phyloP scores from a whole-genome alignment of 2,797 vertebrate species.

The Brachyalestes nurse region DNA sequence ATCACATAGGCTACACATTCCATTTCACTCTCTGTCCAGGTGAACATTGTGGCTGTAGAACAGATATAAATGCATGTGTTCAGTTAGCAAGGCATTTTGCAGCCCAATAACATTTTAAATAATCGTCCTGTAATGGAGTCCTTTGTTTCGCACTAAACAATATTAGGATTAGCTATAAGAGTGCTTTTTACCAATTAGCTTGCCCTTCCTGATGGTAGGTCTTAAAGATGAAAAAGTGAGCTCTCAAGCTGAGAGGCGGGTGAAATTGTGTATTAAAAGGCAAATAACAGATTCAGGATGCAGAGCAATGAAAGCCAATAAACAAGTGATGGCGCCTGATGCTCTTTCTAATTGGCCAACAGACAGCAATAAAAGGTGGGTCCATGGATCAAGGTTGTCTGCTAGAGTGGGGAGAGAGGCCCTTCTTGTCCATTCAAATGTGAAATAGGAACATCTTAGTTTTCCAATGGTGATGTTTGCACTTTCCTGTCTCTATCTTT shows the following conservation, averaged over 20 bases:
- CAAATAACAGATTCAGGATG: conserved; percentile 43
- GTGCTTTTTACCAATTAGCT: conserved; percentile 60
- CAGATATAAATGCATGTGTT: conserved; percentile 47
- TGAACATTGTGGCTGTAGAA: conserved; percentile 18
- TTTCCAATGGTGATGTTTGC: not conserved
- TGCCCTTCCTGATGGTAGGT: conserved; percentile 34
- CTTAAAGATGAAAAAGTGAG: conserved; percentile 54
- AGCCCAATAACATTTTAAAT: conserved; percentile 41
- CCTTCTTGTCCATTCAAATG: conserved; percentile 21
- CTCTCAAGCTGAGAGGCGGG: conserved; percentile 36
- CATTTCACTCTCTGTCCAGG: not conserved
- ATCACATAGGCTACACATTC: not conserved
- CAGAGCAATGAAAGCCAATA: conserved; percentile 51
- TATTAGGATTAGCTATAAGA: conserved; percentile 45
- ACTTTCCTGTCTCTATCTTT: conserved; percentile 25
- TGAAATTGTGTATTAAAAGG: conserved; percentile 41
- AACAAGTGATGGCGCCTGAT: conserved; percentile 41
- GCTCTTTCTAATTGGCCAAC: conserved; percentile 53
- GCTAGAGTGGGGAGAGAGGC: not conserved
- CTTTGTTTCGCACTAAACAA: conserved; percentile 50
- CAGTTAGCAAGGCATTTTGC: conserved; percentile 30
- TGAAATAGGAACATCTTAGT: conserved; percentile 40
- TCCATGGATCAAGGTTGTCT: conserved; percentile 41
- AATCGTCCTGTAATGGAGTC: conserved; percentile 48
- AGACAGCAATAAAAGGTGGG: conserved; percentile 39